phyloP scores from a whole-genome alignment of 2,888 invertebrate species.

The Mantis religiosa region DNA sequence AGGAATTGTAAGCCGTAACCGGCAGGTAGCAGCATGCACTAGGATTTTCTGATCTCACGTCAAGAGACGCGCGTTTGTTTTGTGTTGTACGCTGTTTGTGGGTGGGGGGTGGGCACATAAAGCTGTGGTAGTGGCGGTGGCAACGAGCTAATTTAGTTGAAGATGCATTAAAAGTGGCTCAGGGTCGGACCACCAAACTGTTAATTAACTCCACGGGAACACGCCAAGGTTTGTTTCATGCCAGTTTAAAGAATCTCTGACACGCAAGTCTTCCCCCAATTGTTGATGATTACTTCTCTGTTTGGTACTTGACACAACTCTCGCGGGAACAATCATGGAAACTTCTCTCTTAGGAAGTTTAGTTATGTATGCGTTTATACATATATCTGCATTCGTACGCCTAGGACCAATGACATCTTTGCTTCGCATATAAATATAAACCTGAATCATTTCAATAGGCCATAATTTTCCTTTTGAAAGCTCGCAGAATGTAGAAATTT shows the following conservation, averaged over 20 bases:
- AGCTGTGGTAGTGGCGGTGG: neutral
- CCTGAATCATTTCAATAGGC: too few relatives aligned
- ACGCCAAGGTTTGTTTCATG: neutral
- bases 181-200: neutral
- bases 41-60: neutral
- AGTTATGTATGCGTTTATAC: too few relatives aligned
- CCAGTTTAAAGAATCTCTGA: neutral
- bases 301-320: too few relatives aligned
- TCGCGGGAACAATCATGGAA: too few relatives aligned
- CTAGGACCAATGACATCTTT: too few relatives aligned
- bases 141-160: neutral
- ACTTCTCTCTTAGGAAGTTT: too few relatives aligned
- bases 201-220: neutral
- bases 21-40: neutral
- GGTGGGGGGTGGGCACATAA: neutral
- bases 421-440: too few relatives aligned
- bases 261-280: neutral
- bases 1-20: neutral
- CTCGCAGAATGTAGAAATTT: too few relatives aligned
- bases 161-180: neutral
- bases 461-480: too few relatives aligned
- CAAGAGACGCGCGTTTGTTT: neutral
- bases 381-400: too few relatives aligned
- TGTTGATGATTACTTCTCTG: neutral
- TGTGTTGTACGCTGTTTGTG: neutral